Base-by-base conservation (phyloP, 2,797 vertebrate genomes). In the Sternotherus odoratus region DNA sequence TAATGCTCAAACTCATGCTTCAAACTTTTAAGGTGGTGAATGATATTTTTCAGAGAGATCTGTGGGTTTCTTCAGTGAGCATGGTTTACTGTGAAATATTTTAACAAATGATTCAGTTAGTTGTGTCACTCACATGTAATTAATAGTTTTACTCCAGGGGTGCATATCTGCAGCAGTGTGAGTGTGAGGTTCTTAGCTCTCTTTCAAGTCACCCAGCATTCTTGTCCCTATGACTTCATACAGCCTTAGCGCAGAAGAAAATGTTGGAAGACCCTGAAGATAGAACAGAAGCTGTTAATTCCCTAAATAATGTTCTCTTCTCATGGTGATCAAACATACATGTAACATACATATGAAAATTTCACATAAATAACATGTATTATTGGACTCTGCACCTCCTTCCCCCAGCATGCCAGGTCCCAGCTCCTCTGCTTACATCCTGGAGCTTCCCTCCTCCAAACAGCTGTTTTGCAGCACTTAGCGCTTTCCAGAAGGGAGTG, bases 201-300 rank as follows among this genome's bases (percentile, higher is more conserved):
- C 1, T 77, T 82, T 92, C 78, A 77, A 24, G 30, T 78, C 57
- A 75, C 4, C 23, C 13, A 88, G 5, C 15, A 75, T 94, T 78
- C 0, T 0, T 83, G 23, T 23, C 15, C 82, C 60, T 86, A 48
- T 88, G 85, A 90, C 83, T 87, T 43, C 2, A 79, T 51, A 26
- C 11, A 21, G 54, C 54, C 54, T 56, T 46, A 63, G 11, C 51
- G 60, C 79, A 91, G 72, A 87, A 43, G 17, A 79, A 83, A 53
- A 36, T 48, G 43, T 28, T 69, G 30, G 50, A 28, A 81, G 66
- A 48, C 83, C 28, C 33, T 56, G 74, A 91, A 83, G 86, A 90
- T 26, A 4, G 36, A 89, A 87, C 90, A 13, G 63, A 87, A 95
- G 81, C 66, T 49, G 2, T 83, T 82, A 87, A 89, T 89, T 94